A percentile compares a stretch with the other conserved stretches of the same genome.
phyloP scores from a whole-genome alignment of 2,888 invertebrate species.

The Drosophila colorata region DNA sequence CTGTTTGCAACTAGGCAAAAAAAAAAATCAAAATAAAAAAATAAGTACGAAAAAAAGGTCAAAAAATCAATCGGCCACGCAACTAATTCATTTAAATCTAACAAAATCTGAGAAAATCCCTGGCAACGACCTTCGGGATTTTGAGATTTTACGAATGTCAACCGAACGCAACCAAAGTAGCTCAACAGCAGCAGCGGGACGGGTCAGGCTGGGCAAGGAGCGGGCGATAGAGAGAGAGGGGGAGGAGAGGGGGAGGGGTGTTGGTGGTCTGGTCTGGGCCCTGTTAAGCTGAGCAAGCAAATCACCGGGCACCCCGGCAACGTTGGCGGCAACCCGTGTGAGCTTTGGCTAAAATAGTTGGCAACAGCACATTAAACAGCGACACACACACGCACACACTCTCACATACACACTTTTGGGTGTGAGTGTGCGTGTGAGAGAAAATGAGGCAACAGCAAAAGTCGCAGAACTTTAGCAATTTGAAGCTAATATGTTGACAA shows the following conservation, averaged over 20 bases:
- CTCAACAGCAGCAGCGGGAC: constrained; percentile 42
- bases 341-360: constrained; percentile 82
- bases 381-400: constrained; percentile 31
- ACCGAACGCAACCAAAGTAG: constrained; percentile 80
- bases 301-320: constrained; percentile 62
- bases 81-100: constrained; percentile 86
- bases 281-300: constrained; percentile 76
- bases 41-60: constrained; percentile 80
- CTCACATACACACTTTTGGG: constrained; percentile 5
- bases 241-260: constrained; percentile 6
- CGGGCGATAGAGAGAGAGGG: not conserved
- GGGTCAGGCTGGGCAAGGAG: constrained; percentile 7
- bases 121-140: constrained; percentile 86
- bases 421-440: constrained; percentile 54
- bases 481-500: constrained; percentile 82
- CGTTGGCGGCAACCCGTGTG: constrained; percentile 73
- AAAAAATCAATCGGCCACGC: constrained; percentile 86
- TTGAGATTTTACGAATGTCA: constrained; percentile 85
- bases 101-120: constrained; percentile 86
- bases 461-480: constrained; percentile 81
- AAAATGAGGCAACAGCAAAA: constrained; percentile 76
- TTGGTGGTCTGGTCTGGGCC: constrained; percentile 34
- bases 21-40: constrained; percentile 14
- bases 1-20: constrained; percentile 26
- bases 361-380: constrained; percentile 82